Evolutionary conservation across 2,113 vertebrate genomes (phyloP), one percentile per base, ranked within the genome.

Genomic region (Pseudopodoces humilis): DNA sequence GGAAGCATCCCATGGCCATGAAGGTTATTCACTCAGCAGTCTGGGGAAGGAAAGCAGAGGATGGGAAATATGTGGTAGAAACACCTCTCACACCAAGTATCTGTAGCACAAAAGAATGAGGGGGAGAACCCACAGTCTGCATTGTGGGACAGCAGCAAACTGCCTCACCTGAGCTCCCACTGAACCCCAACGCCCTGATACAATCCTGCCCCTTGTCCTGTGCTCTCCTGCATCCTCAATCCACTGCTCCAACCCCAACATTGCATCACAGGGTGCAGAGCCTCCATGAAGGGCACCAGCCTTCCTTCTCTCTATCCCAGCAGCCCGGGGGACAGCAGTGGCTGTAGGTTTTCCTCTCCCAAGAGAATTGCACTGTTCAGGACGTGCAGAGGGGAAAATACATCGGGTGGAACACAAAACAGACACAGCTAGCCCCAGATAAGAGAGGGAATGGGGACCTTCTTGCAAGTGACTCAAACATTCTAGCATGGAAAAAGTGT

Each of bases 301-400:
- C 10, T 44, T 24, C 19, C 15, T 33, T 31, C 11, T 28, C 23
- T 58, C 25, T 12, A 3, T 15, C n/a, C 30, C 65, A 60, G 52
- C 22, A 59, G 7, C 1, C 31, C 33, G 9, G 17, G 11, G 18
- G 15, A 11, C 2, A 2, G 15, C 8, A 15, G 1, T 3, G 22
- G 8, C 33, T 37, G 39, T 2, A 23, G 43, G 28, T 43, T 76
- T 82, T 76, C 17, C 50, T 58, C 4, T 11, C 3, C 1, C 15
- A 16, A 10, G 6, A 20, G 44, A 82, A 55, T 60, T 56, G 10
- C 58, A 33, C 4, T 13, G 30, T 6, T 49, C 31, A 53, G 49
- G 7, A 83, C 31, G 14, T 22, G 55, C 2, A 3, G 46, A 62
- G 22, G 28, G 37, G 25, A 71, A 79, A 67, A 25, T 15, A 6